A percentile compares a stretch with the other conserved stretches of the same genome.
Conservation (phyloP, 2,888 invertebrate species). For the Trachelus troglodyta region DNA sequence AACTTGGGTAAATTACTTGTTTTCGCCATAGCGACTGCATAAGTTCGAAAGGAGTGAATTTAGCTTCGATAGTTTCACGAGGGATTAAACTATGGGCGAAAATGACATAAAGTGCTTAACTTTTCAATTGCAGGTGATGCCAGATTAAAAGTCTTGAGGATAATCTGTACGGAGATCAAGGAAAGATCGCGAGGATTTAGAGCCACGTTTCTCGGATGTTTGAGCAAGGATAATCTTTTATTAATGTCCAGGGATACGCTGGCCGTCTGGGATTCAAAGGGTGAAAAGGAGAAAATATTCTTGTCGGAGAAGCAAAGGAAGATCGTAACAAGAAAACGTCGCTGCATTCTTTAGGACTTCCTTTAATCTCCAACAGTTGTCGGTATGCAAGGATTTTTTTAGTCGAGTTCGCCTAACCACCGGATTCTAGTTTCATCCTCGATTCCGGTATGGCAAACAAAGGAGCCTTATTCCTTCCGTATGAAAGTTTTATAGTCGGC, state of each 20-base stretch:
- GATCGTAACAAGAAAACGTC: not conserved
- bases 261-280: not conserved
- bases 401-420: not conserved
- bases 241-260: not conserved
- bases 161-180: not conserved
- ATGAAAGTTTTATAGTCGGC: conserved; percentile 39
- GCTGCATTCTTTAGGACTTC: not conserved
- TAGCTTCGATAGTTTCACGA: not conserved
- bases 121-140: not conserved
- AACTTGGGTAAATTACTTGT: not conserved
- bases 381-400: conserved; percentile 1
- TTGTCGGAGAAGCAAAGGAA: not conserved
- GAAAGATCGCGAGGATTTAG: not conserved
- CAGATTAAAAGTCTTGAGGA: not conserved
- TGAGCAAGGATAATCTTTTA: not conserved
- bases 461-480: conserved; percentile 25
- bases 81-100: not conserved
- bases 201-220: not conserved
- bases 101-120: no score
- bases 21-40: not conserved
- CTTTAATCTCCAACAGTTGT: not conserved
- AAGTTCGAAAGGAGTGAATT: not conserved
- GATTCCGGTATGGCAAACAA: conserved; percentile 15
- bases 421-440: not conserved
- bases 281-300: not conserved